Evolutionary conservation across 1,140 invertebrate genomes (phyloP), one percentile per base, ranked within the genome.

Genomic region (Amphibalanus amphitrite): DNA sequence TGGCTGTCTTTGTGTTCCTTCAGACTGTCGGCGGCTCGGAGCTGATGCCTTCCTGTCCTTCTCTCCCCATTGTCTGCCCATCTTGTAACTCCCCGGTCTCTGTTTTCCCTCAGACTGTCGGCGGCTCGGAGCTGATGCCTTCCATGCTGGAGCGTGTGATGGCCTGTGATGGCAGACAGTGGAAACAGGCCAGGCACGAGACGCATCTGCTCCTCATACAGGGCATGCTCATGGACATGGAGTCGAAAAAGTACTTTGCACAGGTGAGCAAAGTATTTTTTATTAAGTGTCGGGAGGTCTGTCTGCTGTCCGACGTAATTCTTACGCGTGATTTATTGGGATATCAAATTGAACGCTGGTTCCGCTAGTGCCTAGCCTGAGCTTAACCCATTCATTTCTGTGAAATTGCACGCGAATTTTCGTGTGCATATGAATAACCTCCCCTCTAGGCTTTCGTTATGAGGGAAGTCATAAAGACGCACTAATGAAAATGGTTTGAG

Each of bases 151-250:
- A 87, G 73, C 86, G 86, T 15, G 88, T 94, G 59, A 81, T 84
- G 70, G 75, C 79, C 59, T 77, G 88, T 72, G 94, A 98, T 80
- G 91, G 89, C 25, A 85, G 88, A 59, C 83, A 96, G 72, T 97
- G 94, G 93, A 98, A 97, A 82, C 89, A 90, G 29, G 93, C 92
- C 6, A 84, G 95, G 72, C 87, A 89, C 1, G 89, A 90, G 73
- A 95, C 93, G 91, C 95, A 98, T 80, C 86, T 92, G 38, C 83
- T 98, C 0, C 88, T 97, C 29, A 97, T 98, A 73, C 88, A 90
- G n/a, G 93, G 93, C 20, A 89, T 91, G 83, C 82, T 97, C 0
- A 93, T 94, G 85, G 94, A 98, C 77, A 91, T 93, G 74, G 89
- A 92, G 74, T 93, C 89, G 75, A 98, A 98, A 80, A 91, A 91